Percentiles rank a stretch among this genome's conserved stretches.
phyloP scores from a whole-genome alignment of 2,888 invertebrate species.

The Epinotia bilunana region DNA sequence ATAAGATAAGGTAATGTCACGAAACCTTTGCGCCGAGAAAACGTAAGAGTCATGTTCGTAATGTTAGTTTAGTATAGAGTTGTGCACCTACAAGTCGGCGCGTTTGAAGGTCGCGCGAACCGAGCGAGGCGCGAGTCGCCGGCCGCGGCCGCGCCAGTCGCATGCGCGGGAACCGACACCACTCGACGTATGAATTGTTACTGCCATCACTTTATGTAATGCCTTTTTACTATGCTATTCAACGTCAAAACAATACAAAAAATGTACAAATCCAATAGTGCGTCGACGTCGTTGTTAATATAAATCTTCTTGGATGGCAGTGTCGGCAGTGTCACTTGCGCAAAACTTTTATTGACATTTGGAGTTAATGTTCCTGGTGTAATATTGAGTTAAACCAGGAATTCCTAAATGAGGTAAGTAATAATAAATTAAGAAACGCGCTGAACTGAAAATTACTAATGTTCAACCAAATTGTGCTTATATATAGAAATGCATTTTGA shows the following conservation, averaged over 20 bases:
- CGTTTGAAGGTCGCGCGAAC: constrained; percentile 44
- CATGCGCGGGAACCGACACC: constrained; percentile 60
- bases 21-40: constrained; percentile 5
- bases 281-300: neutral
- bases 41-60: neutral
- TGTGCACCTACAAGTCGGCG: constrained; percentile 13
- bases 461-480: neutral
- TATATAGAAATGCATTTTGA: neutral
- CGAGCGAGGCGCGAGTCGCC: constrained; percentile 30
- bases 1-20: constrained; percentile 16
- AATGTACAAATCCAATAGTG: neutral
- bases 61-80: constrained; percentile 12
- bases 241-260: constrained; percentile 7
- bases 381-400: constrained; percentile 16
- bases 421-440: neutral
- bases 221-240: constrained; percentile 2
- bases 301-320: neutral
- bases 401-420: constrained; percentile 25
- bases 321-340: constrained; percentile 3
- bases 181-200: constrained; percentile 57
- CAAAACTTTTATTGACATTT: constrained; percentile 28
- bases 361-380: constrained; percentile 19
- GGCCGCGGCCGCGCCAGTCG: constrained; percentile 63
- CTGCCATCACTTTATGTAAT: constrained; percentile 8
- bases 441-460: neutral